Evolutionary conservation across 2,113 vertebrate genomes (phyloP).

Genomic region (Pachypanchax playfairii): DNA sequence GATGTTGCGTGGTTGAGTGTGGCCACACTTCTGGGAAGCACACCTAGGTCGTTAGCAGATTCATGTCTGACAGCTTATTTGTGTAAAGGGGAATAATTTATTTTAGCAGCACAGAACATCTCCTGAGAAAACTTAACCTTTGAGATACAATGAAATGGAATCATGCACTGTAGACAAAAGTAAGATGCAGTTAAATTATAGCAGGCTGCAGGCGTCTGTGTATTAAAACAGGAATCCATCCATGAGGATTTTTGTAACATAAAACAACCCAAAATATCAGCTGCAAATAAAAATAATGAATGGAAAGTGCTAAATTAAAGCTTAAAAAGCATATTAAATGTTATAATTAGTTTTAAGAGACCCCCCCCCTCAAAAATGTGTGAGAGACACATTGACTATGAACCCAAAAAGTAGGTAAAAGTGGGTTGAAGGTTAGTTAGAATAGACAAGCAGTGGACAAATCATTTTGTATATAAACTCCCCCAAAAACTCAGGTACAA

Average conservation of each 20-base stretch:
- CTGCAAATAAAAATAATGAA: too few relatives aligned
- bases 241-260: neutral
- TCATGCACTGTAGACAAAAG: slow-evolving; percentile 12
- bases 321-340: too few relatives aligned
- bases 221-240: slow-evolving; percentile 1
- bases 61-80: slow-evolving; percentile 33
- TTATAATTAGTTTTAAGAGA: too few relatives aligned
- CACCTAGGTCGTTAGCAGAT: slow-evolving; percentile 28
- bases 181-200: slow-evolving; percentile 2
- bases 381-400: too few relatives aligned
- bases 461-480: too few relatives aligned
- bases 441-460: too few relatives aligned
- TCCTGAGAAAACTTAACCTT: slow-evolving; percentile 19
- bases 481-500: too few relatives aligned
- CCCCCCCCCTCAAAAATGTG: too few relatives aligned
- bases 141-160: slow-evolving; percentile 25
- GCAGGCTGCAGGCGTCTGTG: slow-evolving; percentile 2
- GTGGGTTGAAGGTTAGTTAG: too few relatives aligned
- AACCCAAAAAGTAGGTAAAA: too few relatives aligned
- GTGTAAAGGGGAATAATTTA: slow-evolving; percentile 39
- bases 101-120: slow-evolving; percentile 25
- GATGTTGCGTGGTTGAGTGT: slow-evolving; percentile 42
- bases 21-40: slow-evolving; percentile 19
- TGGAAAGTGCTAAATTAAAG: too few relatives aligned
- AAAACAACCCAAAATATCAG: neutral